These are phyloP conservation scores for Erinaceus europaeus DNA, from an alignment of 2,113 vertebrate species.

Conservation along the genomic window DNA sequence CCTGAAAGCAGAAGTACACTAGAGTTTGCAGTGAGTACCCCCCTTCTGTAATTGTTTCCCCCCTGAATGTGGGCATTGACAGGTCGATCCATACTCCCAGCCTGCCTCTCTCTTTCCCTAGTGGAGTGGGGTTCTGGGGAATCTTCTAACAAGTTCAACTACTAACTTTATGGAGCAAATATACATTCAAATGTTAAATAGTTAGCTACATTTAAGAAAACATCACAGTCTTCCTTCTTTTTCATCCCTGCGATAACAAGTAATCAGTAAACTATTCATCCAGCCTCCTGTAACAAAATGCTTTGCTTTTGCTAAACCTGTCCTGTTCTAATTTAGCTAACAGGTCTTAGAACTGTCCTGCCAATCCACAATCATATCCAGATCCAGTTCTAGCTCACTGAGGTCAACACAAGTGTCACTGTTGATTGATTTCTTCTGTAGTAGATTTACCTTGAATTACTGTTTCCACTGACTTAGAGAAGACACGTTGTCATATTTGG, in stretches of 20 bases:
- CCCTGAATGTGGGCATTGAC: too few relatives aligned
- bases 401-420: not conserved
- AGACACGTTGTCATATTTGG: not conserved
- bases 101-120: too few relatives aligned
- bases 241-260: not conserved
- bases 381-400: not conserved
- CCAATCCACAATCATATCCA: not conserved
- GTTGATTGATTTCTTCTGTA: too few relatives aligned
- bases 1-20: too few relatives aligned
- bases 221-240: not conserved
- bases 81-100: too few relatives aligned
- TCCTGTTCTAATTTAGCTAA: not conserved
- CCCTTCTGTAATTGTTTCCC: too few relatives aligned
- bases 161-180: not conserved
- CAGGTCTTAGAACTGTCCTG: not conserved
- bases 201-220: not conserved
- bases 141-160: not conserved
- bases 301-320: not conserved
- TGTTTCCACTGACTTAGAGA: not conserved
- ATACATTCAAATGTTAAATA: not conserved
- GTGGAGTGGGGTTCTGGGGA: too few relatives aligned
- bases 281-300: too few relatives aligned
- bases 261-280: too few relatives aligned
- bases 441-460: not conserved
- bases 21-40: too few relatives aligned